Evolutionary conservation across 2,113 vertebrate genomes (phyloP).

Genomic region (Nipponia nippon): DNA sequence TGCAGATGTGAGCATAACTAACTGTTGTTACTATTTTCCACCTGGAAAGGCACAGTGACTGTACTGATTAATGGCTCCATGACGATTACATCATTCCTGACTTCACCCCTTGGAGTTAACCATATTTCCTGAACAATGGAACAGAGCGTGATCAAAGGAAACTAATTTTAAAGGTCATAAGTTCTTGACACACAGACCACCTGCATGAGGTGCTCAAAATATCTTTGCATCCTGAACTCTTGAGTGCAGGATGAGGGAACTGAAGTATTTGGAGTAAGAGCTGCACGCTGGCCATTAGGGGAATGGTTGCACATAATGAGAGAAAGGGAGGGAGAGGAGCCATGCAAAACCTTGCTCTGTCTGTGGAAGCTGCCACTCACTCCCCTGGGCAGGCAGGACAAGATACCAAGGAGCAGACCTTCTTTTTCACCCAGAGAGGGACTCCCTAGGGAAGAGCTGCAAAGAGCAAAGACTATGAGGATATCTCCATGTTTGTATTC

Average conservation of each 20-base stretch:
- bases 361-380: neutral
- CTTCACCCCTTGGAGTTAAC: neutral
- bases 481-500: neutral
- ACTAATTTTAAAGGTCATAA: neutral
- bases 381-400: neutral
- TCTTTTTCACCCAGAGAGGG: neutral
- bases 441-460: neutral
- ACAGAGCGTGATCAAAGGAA: slow-evolving; percentile 7
- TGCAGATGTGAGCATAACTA: slow-evolving; percentile 27
- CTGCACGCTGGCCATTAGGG: neutral
- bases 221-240: neutral
- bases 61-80: slow-evolving; percentile 13
- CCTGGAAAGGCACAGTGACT: slow-evolving; percentile 28
- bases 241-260: neutral
- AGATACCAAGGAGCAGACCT: neutral
- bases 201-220: neutral
- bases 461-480: neutral
- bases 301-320: neutral
- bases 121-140: neutral
- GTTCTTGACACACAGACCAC: neutral
- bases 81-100: slow-evolving; percentile 41
- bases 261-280: neutral
- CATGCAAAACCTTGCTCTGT: neutral
- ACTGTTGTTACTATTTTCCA: slow-evolving; percentile 24
- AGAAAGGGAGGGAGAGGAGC: neutral